Evolutionary conservation across 2,888 invertebrate genomes (phyloP), one percentile per base, ranked within the genome.

Genomic region (Imbricaverruca yamaguchii): DNA sequence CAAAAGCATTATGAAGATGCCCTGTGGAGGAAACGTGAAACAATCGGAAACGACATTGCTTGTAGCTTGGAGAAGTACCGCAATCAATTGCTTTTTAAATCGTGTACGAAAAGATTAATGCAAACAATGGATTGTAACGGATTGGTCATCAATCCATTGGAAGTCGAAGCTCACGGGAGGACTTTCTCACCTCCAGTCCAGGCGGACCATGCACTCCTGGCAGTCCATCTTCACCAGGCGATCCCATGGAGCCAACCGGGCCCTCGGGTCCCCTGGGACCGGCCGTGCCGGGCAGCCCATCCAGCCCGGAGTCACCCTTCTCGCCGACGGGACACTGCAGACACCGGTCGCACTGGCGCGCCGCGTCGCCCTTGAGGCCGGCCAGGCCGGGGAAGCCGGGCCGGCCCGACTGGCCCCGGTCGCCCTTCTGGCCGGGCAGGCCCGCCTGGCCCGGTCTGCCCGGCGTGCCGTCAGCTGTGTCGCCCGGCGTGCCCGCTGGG

Each of bases 381-480:
- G 87, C 87, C 11, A 84, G 79, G 61, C 87, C 87, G 9, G 86
- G 85, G 15, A 83, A 69, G 81, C 93, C 93, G 85, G 90, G 88
- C 0, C 86, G 86, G 18, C 93, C 93, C 81, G 88, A 87, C 83
- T 88, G 88, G 21, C 96, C 96, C 80, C 89, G 86, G 56, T 91
- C 91, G 83, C 96, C 96, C 85, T 93, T 93, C 0, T 94, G 93
- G 81, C 96, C 96, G 84, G 93, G 90, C 2, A 90, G 90, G 78
- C 96, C 96, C 18, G 93, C 91, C 25, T 92, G 81, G 80, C 88
- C 84, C 21, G 81, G 80, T 10, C 69, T 8, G 23, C 83, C 83
- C 25, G 83, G 82, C 23, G 78, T 59, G 15, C 83, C 84, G 67
- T 81, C 81, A 10, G 81, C 25, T 18, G 79, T 57, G 57, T 79